These are phyloP conservation scores for Temnopleurus reevesii DNA, from an alignment of 53 echinoderm and acorn worm species.

Conservation along the genomic window DNA sequence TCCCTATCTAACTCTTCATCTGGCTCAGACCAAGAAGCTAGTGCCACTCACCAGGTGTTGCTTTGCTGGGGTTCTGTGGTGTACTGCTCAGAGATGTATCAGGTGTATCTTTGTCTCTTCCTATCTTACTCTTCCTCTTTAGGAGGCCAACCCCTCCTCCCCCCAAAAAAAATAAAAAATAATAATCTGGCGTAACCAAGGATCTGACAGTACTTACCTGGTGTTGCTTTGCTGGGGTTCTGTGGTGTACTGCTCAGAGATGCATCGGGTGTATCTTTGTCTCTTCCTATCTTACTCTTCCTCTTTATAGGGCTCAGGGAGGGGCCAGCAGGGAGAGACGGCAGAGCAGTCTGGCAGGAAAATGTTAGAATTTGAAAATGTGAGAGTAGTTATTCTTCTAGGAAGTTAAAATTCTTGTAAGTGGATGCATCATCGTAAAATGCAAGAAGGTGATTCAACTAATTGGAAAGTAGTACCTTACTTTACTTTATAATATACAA, in stretches of 20 bases:
- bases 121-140: conserved; percentile 73
- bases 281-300: conserved; percentile 79
- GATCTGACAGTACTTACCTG: neutral
- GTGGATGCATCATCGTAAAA: too few relatives aligned
- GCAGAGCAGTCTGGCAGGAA: conserved; percentile 74
- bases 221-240: conserved; percentile 36
- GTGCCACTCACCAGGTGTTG: neutral
- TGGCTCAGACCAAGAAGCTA: neutral
- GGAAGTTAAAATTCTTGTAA: too few relatives aligned
- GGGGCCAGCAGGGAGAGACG: conserved; percentile 85
- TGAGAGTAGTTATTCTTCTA: too few relatives aligned
- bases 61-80: conserved; percentile 2
- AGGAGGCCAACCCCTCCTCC: too few relatives aligned
- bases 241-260: conserved; percentile 34
- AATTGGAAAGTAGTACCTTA: too few relatives aligned
- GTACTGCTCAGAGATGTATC: conserved; percentile 1
- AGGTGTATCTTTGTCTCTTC: conserved; percentile 71
- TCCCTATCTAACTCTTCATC: conserved; percentile 68
- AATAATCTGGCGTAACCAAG: too few relatives aligned
- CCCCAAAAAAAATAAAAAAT: too few relatives aligned
- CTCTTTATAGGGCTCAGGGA: conserved; percentile 96
- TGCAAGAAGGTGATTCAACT: too few relatives aligned
- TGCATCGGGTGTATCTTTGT: conserved; percentile 69
- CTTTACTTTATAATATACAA: too few relatives aligned
- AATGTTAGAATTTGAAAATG: too few relatives aligned